phyloP scores from a whole-genome alignment of 2,113 vertebrate species.

The Pomatostomus ruficeps region DNA sequence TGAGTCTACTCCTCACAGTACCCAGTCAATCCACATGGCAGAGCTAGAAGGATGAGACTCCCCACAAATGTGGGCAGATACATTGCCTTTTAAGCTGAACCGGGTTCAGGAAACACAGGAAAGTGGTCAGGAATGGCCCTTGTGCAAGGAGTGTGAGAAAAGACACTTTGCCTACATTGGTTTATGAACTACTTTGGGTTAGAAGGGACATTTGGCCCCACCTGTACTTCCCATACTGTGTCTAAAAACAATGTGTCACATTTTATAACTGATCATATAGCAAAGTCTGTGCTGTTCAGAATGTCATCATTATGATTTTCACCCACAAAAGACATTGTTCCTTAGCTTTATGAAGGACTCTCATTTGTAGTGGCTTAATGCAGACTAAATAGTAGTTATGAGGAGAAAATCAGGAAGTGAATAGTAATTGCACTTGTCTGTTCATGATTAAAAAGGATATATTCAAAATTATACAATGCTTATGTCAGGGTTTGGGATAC shows the following conservation, averaged over 20 bases:
- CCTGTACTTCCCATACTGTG: not conserved
- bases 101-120: not conserved
- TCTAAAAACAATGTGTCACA: not conserved
- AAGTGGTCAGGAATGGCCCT: not conserved
- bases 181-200: not conserved
- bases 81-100: not conserved
- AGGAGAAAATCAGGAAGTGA: not conserved
- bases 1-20: not conserved
- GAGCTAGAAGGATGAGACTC: not conserved
- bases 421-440: not conserved
- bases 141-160: not conserved
- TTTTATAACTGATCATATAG: not conserved
- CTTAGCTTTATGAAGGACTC: not conserved
- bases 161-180: not conserved
- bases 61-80: not conserved
- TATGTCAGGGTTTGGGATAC: too few species aligned
- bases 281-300: not conserved
- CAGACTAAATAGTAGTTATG: not conserved
- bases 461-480: slow-evolving; percentile 1
- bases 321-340: not conserved
- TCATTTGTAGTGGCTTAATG: not conserved
- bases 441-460: slow-evolving; percentile 12
- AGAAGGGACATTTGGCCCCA: not conserved
- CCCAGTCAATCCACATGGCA: not conserved
- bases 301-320: not conserved